A percentile compares a stretch with the other conserved stretches of the same genome.
Evolutionary conservation across 2,113 vertebrate species (phyloP).

Genomic region (Rattus rattus): DNA sequence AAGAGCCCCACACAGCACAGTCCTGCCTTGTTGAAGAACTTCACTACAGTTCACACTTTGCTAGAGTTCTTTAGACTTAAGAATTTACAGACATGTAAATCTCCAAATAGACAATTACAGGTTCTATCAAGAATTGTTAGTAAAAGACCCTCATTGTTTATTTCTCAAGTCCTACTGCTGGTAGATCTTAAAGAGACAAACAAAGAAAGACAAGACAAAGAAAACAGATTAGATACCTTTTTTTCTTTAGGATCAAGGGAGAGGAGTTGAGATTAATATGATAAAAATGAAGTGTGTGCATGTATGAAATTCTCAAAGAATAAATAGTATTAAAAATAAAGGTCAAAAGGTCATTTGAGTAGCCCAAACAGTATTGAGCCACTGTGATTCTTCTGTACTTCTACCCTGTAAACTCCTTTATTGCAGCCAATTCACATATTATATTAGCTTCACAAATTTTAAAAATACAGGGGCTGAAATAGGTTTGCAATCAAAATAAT

Average conservation of each 20-base stretch:
- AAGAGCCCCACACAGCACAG: not conserved
- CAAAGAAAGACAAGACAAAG: not conserved
- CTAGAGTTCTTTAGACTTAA: conserved; percentile 31
- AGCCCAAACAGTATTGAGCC: not conserved
- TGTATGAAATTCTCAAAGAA: not conserved
- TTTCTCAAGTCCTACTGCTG: conserved; percentile 43
- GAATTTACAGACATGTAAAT: conserved; percentile 27
- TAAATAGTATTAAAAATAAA: not conserved
- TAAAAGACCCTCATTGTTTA: not conserved
- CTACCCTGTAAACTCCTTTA: not conserved
- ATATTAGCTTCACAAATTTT: conserved; percentile 27
- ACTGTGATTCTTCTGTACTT: not conserved
- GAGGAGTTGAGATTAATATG: not conserved
- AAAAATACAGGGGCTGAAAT: conserved; percentile 29
- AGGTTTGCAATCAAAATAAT: conserved; percentile 1
- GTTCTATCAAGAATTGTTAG: conserved; percentile 32
- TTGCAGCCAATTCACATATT: not conserved
- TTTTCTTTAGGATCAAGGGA: not conserved
- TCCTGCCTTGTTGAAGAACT: not conserved
- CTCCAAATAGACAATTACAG: not conserved
- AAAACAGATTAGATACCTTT: not conserved
- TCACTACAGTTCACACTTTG: not conserved
- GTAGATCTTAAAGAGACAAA: not conserved
- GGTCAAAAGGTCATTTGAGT: not conserved
- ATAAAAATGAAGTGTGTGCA: not conserved